These are phyloP conservation scores for Pipistrellus pygmaeus DNA, from an alignment of 2,797 vertebrate species.

Conservation along the genomic window DNA sequence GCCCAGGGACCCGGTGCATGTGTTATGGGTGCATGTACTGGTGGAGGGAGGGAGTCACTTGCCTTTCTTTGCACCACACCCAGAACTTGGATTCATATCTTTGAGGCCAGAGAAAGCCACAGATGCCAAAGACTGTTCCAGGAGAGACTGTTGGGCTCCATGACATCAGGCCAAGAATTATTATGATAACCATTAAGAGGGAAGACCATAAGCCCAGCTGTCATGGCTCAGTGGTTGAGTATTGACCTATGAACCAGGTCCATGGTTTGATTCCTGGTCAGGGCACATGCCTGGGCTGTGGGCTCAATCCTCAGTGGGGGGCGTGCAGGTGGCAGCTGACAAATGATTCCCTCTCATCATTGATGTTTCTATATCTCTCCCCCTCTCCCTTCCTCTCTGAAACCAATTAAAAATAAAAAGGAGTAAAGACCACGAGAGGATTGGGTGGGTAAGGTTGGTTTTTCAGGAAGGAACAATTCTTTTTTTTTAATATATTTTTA, in stretches of 20 bases:
- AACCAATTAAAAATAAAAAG: not conserved
- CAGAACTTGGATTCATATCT: not conserved
- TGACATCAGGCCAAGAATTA: not conserved
- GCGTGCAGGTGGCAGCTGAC: too few relatives aligned
- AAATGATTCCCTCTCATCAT: too few relatives aligned
- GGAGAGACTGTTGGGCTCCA: not conserved
- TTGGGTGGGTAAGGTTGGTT: not conserved
- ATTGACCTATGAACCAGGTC: too few relatives aligned
- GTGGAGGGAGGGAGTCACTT: not conserved
- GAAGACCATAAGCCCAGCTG: not conserved
- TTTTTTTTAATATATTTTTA: too few relatives aligned
- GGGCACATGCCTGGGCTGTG: not conserved
- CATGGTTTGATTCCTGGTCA: too few relatives aligned
- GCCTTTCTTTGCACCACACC: not conserved
- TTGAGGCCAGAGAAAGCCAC: not conserved
- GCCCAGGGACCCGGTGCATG: not conserved
- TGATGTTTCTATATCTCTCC: not conserved
- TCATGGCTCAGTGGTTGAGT: not conserved
- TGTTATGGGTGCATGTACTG: not conserved
- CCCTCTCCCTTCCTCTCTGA: not conserved
- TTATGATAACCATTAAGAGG: not conserved
- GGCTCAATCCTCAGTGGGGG: not conserved
- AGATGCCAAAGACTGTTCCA: not conserved
- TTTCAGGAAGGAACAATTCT: not conserved
- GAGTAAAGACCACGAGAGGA: not conserved